These are phyloP conservation scores for Lathamus discolor DNA, from an alignment of 2,113 vertebrate species.

Conservation along the genomic window DNA sequence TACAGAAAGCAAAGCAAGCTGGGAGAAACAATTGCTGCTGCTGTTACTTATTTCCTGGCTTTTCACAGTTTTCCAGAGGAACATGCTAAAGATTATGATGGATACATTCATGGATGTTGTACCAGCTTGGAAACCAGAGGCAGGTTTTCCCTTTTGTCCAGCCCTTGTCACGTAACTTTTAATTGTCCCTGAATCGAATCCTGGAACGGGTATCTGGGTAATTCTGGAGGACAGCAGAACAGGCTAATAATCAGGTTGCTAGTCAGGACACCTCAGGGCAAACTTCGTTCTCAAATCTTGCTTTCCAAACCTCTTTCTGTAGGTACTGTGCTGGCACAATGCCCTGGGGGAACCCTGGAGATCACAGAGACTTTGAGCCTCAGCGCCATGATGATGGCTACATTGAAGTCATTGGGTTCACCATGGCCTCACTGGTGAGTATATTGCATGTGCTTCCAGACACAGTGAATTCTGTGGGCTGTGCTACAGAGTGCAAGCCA, in stretches of 20 bases:
- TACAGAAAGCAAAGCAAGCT: not conserved
- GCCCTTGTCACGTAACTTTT: not conserved
- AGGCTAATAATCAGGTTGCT: not conserved
- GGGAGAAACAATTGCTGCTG: not conserved
- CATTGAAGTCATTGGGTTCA: conserved; percentile 85
- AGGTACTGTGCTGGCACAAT: conserved; percentile 87
- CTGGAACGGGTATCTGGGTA: not conserved
- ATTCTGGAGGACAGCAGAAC: not conserved
- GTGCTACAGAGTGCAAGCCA: rapidly evolving
- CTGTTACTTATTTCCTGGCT: not conserved
- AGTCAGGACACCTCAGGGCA: not conserved
- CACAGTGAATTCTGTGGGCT: too few species aligned
- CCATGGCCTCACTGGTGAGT: conserved; percentile 85
- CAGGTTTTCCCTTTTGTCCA: not conserved
- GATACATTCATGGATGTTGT: not conserved
- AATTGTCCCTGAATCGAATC: not conserved
- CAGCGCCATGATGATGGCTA: conserved; percentile 85
- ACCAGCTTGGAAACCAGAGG: not conserved
- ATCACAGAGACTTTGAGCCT: conserved; percentile 84
- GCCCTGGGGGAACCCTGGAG: conserved; percentile 85
- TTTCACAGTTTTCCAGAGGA: not conserved
- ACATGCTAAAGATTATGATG: not conserved
- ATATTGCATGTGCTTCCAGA: not conserved
- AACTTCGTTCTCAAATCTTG: not conserved
- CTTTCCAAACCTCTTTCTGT: not conserved